Evolutionary conservation across 2,888 invertebrate species (phyloP), one percentile per base, ranked within the genome.

Genomic region (Didymodactylos carnosus): DNA sequence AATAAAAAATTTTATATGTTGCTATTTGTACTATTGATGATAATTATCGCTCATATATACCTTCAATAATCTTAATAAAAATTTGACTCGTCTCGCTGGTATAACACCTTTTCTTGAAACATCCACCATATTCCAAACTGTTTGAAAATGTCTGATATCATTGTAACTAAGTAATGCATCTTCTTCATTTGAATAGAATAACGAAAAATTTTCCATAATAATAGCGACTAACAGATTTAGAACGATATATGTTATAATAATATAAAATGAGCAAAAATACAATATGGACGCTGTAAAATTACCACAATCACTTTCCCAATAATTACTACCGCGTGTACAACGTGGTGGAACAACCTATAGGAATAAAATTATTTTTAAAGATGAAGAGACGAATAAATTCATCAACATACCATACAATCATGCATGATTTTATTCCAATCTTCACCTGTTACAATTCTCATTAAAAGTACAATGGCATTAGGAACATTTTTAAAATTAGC

Each of bases 391-490:
- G n/a, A n/a, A n/a, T n/a, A n/a, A n/a, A n/a, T n/a, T n/a, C n/a
- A n/a, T n/a, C n/a, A n/a, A n/a, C n/a, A n/a, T n/a, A n/a, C n/a
- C 72, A 76, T 76, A 62, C 73, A 76, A 71, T 72, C 73, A 46
- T 75, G 75, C 98, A 99, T 98, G 78, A 99, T 97, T 86, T 98
- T 97, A 85, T 98, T 98, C 98, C 98, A 99, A 85, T 99, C 98
- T 85, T 99, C 98, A 53, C 98, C 98, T 0, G 98, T 99, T n/a
- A 99, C 98, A 78, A 98, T 98, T 75, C 98, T 89, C 86, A 99
- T 98, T 76, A 99, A 85, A 89, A 98, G 92, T 19, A 94, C 93
- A 43, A 98, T 93, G 75, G 97, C 97, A 79, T 94, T 93, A 35
- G 93, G 91, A 0, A 97, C 95, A 29, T 94, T 94, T 80, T 93